phyloP scores from a whole-genome alignment of 2,797 vertebrate genomes.

The Betta splendens region DNA sequence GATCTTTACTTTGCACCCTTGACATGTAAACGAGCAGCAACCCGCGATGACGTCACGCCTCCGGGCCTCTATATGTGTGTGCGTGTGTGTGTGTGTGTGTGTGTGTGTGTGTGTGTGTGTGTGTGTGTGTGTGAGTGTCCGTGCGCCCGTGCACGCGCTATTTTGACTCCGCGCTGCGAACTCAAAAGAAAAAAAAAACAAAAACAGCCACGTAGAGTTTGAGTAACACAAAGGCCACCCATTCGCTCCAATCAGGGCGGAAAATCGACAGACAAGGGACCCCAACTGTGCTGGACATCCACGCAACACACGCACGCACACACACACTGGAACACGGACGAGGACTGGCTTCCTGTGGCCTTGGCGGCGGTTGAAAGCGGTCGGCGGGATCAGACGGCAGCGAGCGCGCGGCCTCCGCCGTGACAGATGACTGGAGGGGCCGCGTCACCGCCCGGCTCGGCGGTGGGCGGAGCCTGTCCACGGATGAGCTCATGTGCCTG shows the following conservation, averaged over 20 bases:
- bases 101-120: too few species aligned
- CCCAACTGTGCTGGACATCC: conserved; percentile 67
- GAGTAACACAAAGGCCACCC: conserved; percentile 81
- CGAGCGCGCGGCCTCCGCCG: conserved; percentile 69
- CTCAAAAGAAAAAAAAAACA: conserved; percentile 45
- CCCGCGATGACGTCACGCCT: conserved; percentile 68
- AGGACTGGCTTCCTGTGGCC: conserved; percentile 76
- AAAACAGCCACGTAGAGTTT: conserved; percentile 70
- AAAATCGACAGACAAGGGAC: conserved; percentile 94
- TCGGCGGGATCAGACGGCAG: conserved; percentile 71
- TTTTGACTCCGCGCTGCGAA: conserved; percentile 37
- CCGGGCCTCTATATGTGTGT: conserved; percentile 36
- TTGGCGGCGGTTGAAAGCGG: conserved; percentile 84
- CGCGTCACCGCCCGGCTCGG: conserved; percentile 70
- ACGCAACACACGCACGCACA: conserved; percentile 33
- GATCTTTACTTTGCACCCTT: conserved; percentile 5
- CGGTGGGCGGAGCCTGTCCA: conserved; percentile 67
- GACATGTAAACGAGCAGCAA: conserved; percentile 49
- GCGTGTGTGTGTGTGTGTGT: too few species aligned
- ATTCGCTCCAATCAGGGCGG: conserved; percentile 98
- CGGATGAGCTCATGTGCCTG: conserved; percentile 81
- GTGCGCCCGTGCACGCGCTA: too few species aligned
- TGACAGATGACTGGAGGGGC: conserved; percentile 78
- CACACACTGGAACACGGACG: conserved; percentile 47
- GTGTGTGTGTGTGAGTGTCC: too few species aligned